These are phyloP conservation scores for Zaprionus kolodkinae DNA, from an alignment of 1,140 invertebrate species.

Conservation along the genomic window DNA sequence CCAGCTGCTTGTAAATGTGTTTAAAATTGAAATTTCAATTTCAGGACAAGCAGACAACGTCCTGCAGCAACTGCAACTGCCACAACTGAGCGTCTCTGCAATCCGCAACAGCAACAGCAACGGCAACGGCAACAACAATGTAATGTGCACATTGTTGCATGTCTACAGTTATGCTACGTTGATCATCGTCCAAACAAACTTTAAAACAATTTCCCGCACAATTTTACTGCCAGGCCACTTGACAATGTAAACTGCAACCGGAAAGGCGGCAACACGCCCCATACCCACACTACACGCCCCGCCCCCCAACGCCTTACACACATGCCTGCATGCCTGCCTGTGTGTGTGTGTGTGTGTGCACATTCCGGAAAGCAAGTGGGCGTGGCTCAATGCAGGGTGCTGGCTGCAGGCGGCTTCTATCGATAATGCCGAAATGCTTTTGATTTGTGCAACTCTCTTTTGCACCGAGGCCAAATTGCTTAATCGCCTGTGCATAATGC, in stretches of 20 bases:
- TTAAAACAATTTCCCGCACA: constrained; percentile 60
- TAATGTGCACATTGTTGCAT: constrained; percentile 55
- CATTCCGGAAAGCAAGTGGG: constrained; percentile 9
- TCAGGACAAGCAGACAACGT: constrained; percentile 48
- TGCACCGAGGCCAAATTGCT: constrained; percentile 48
- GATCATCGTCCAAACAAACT: constrained; percentile 54
- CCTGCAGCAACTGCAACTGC: constrained; percentile 27
- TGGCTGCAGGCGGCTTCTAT: constrained; percentile 4
- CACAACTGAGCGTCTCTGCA: background rate
- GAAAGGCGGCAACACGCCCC: constrained; percentile 30
- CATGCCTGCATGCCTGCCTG: background rate
- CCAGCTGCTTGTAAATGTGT: constrained; percentile 56
- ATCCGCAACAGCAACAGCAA: constrained; percentile 25
- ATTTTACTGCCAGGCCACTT: constrained; percentile 55
- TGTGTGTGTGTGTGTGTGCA: constrained; percentile 6
- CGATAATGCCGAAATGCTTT: constrained; percentile 51
- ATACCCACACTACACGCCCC: background rate
- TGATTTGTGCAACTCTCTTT: constrained; percentile 45
- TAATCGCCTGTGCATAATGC: constrained; percentile 65
- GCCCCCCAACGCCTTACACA: background rate
- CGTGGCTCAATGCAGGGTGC: background rate
- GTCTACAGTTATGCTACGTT: constrained; percentile 54
- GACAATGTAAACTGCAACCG: constrained; percentile 51
- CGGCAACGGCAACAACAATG: constrained; percentile 37
- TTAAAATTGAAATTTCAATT: constrained; percentile 63